Conservation (phyloP, 2,888 invertebrate genomes). For the Pelosia muscerda region DNA sequence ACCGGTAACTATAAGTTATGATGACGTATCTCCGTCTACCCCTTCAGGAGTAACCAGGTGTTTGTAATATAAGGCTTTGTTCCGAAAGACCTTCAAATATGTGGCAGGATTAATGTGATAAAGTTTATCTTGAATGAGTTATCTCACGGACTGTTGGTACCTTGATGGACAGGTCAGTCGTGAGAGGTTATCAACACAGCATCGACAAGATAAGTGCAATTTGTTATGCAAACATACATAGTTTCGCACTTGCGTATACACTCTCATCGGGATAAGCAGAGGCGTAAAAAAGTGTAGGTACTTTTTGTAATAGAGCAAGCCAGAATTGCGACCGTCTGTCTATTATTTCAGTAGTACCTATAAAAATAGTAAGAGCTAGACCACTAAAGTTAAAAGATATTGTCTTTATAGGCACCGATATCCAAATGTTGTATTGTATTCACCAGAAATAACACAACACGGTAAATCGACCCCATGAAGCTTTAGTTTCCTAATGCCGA, state of each 20-base stretch:
- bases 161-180: constrained; percentile 41
- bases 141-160: constrained; percentile 38
- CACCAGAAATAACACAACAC: no score
- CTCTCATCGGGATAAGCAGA: background rate
- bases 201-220: constrained; percentile 19
- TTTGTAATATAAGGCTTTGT: background rate
- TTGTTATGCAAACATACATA: constrained; percentile 4
- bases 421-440: background rate
- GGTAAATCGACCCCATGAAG: no score
- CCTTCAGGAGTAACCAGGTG: background rate
- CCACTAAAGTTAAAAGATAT: no score
- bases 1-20: no score
- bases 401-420: no score
- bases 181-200: constrained; percentile 36
- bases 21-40: background rate
- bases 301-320: background rate
- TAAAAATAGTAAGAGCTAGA: no score
- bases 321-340: no score
- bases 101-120: constrained; percentile 29
- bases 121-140: constrained; percentile 38
- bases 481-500: background rate
- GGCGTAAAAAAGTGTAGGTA: background rate
- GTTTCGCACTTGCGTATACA: background rate
- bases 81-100: background rate
- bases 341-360: no score